Evolutionary conservation across 30 jellyfish, hydroid and myxozoan genomes (phyloP), one percentile per base, ranked within the genome.

Genomic region (Cassiopea andromeda): DNA sequence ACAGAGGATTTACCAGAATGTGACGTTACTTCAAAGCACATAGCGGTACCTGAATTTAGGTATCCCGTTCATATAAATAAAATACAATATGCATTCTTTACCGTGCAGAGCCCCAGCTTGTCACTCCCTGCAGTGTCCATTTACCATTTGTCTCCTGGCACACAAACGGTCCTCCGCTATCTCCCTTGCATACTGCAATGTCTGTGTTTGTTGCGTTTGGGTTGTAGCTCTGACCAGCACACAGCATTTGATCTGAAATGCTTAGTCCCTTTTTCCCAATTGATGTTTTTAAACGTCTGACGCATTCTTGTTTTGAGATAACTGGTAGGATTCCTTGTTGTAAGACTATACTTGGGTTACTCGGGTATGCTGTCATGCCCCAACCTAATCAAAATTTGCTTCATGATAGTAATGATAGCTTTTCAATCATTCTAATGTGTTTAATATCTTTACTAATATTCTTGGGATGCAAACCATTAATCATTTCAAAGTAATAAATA

Each of bases 91-190:
- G 15, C 8, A 17, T 2, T 17, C 54, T 8, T 70, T 70, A 85
- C 88, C 93, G 74, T 2, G 61, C 69, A 44, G 93, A 85, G 58
- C 93, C 93, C 93, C 93, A 85, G 77, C 93, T 85, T 49, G 79
- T 84, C 69, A 77, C 93, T 6, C 93, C 93, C 17, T 85, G 88
- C 76, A 85, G 88, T 7, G 61, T 50, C 87, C 87, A 85, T 18
- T 85, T 44, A 6, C 88, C 93, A 46, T 85, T 64, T 12, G 58
- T 44, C 10, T 66, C 75, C 17, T 60, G 81, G 67, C 93, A 85
- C 76, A 85, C 88, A 38, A 85, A 85, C 27, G 93, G 93, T 13
- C 93, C 93, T 5, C 93, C 93, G 57, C 93, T 85, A 64, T 85
- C 93, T 8, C 93, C 93, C 44, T 83, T 61, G 77, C 93, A 85